Percentiles rank a stretch among this genome's conserved stretches.
These are phyloP conservation scores for Anthophora plumipes DNA, from an alignment of 2,888 invertebrate species.

Conservation along the genomic window DNA sequence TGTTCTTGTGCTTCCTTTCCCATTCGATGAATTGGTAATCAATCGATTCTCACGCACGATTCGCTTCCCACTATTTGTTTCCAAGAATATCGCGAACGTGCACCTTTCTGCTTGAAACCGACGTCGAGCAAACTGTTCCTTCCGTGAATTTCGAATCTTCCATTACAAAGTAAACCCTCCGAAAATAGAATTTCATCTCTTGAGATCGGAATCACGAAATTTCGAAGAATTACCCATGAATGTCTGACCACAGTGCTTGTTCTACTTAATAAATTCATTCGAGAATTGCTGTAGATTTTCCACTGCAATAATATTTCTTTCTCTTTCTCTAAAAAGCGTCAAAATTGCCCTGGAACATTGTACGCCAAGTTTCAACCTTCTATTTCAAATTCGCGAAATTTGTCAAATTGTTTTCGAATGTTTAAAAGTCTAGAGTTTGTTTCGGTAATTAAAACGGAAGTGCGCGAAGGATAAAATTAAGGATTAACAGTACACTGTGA, in stretches of 20 bases:
- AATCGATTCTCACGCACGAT: conserved; percentile 40
- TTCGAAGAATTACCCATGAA: neutral
- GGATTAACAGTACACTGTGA: too few species aligned
- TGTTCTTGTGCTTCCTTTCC: neutral
- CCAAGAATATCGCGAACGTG: conserved; percentile 50
- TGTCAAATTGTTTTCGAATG: too few species aligned
- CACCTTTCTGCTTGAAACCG: neutral
- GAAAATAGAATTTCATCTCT: neutral
- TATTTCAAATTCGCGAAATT: too few species aligned
- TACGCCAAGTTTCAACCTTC: too few species aligned
- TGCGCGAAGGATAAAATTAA: too few species aligned
- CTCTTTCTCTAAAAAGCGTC: too few species aligned
- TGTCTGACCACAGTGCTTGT: neutral
- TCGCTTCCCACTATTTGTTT: conserved; percentile 18
- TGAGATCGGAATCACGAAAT: neutral
- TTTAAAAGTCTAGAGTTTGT: too few species aligned
- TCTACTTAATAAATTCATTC: neutral
- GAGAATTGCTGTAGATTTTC: neutral
- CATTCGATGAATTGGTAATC: conserved; percentile 17
- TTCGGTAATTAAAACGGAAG: too few species aligned
- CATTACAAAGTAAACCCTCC: neutral
- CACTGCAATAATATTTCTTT: neutral
- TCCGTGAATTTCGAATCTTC: neutral
- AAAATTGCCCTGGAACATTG: too few species aligned
- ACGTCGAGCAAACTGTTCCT: neutral